These are phyloP conservation scores for Agrotis puta DNA, from an alignment of 2,888 invertebrate genomes.

Conservation along the genomic window DNA sequence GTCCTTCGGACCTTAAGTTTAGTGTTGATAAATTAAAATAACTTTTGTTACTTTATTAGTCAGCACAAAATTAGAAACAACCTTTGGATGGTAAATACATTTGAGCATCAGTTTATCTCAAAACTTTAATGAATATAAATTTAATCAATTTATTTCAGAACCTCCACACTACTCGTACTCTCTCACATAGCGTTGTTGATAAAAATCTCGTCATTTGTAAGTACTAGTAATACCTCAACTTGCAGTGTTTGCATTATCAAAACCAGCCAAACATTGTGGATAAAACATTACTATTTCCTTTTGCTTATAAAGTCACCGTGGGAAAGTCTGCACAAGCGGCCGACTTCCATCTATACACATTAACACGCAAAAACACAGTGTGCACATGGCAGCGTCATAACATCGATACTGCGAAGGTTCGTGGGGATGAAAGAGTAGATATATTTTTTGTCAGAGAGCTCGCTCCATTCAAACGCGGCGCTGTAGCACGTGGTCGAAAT, in stretches of 20 bases:
- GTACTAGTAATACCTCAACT: constrained; percentile 2
- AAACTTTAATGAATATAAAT: no score
- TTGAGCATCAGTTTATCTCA: neutral
- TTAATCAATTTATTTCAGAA: neutral
- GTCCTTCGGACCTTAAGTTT: no score
- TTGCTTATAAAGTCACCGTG: constrained; percentile 82
- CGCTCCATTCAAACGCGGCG: neutral
- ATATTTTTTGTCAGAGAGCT: constrained; percentile 12
- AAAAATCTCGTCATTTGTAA: neutral
- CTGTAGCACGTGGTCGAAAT: no score
- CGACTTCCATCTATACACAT: constrained; percentile 54
- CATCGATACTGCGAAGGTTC: constrained; percentile 32
- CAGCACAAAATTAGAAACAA: no score
- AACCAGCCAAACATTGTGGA: constrained; percentile 10
- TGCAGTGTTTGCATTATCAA: constrained; percentile 26
- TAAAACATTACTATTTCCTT: constrained; percentile 69
- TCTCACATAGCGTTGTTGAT: neutral
- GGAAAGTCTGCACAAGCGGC: constrained; percentile 72
- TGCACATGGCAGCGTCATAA: constrained; percentile 14
- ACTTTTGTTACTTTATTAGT: no score
- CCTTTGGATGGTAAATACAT: neutral
- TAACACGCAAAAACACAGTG: constrained; percentile 48
- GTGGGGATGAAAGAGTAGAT: constrained; percentile 8
- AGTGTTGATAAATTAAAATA: no score
- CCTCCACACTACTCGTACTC: neutral